Evolutionary conservation across 2,888 invertebrate genomes (phyloP).

Genomic region (Ganaspis brasiliensis): DNA sequence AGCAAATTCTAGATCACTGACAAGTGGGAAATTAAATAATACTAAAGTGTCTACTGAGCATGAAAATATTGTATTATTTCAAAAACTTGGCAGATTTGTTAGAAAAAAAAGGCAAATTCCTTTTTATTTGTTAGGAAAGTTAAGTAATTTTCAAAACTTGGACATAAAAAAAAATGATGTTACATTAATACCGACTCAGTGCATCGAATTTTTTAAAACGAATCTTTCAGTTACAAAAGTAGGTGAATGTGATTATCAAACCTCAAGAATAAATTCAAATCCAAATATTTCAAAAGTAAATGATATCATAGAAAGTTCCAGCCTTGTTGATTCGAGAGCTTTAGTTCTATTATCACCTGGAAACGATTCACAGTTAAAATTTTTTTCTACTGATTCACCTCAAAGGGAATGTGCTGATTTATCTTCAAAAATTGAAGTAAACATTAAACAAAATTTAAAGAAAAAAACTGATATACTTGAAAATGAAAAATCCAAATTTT

Average conservation of each 20-base stretch:
- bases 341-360: constrained; percentile 9
- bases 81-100: constrained; percentile 9
- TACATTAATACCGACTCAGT: neutral
- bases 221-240: constrained; percentile 13
- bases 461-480: neutral
- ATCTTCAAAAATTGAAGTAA: neutral
- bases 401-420: neutral
- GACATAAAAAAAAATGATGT: neutral
- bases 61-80: neutral
- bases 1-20: neutral
- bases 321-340: neutral
- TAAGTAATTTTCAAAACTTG: neutral
- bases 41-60: neutral
- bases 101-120: constrained; percentile 13
- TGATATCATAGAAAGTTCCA: neutral
- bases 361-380: constrained; percentile 21
- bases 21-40: neutral
- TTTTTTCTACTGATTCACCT: constrained; percentile 17
- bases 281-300: neutral
- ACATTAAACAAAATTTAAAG: neutral
- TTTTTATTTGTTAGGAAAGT: constrained; percentile 5
- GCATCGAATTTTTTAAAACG: neutral
- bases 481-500: neutral
- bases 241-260: neutral
- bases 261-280: constrained; percentile 4